Conservation (phyloP, 2,797 vertebrate genomes). For the Myotis myotis region DNA sequence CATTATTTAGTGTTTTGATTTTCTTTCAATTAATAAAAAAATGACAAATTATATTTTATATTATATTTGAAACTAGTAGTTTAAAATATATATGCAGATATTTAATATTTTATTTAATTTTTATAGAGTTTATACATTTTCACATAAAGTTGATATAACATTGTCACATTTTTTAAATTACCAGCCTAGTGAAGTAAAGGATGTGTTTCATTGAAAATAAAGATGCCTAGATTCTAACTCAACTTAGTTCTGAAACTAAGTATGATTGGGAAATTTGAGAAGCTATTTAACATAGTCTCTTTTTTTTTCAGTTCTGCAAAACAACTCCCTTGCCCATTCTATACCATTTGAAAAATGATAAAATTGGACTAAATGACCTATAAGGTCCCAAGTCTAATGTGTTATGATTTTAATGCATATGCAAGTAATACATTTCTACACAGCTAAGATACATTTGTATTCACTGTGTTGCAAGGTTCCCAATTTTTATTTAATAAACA, state of each 20-base stretch:
- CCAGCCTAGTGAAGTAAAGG: neutral
- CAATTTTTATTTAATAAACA: conserved; percentile 74
- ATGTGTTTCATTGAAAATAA: neutral
- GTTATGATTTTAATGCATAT: conserved; percentile 63
- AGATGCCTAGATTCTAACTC: neutral
- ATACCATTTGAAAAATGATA: conserved; percentile 52
- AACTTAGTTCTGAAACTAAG: neutral
- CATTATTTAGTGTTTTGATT: neutral
- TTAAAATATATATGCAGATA: neutral
- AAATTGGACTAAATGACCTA: conserved; percentile 54
- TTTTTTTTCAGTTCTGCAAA: neutral
- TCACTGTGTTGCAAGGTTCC: conserved; percentile 60
- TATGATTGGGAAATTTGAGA: neutral
- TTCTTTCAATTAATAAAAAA: neutral
- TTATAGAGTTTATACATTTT: neutral
- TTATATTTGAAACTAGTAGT: neutral
- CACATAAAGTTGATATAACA: neutral
- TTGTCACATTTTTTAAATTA: neutral
- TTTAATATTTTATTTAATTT: neutral
- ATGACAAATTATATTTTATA: neutral
- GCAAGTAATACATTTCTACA: conserved; percentile 44
- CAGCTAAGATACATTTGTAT: conserved; percentile 59
- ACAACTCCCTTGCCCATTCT: neutral
- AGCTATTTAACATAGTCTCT: neutral
- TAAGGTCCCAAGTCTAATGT: conserved; percentile 48